Base-by-base conservation (phyloP, 1,140 invertebrate species). In the Laupala kohalensis region DNA sequence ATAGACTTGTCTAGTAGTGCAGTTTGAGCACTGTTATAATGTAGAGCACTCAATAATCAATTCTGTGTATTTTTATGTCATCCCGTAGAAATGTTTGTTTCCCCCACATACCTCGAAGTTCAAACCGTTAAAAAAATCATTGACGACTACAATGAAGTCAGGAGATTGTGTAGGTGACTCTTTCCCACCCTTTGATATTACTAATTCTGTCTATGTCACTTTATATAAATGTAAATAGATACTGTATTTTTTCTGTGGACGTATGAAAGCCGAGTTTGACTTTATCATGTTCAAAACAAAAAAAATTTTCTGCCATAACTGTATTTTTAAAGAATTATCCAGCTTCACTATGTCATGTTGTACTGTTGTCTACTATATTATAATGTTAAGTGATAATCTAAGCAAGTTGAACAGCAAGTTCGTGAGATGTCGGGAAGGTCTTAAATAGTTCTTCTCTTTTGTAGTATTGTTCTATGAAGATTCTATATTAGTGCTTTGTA, bases 301-400 rank as follows among this genome's bases (percentile, higher is more conserved):
- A 9, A 53, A 69, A 69, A 70, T 23, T 67, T 28, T 73, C 69
- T 70, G 72, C 72, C 72, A 73, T 72, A 69, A 72, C 67, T 73
- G 72, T 73, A 73, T 73, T 73, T 73, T 73, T 72, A 72, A 68
- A 29, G 71, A 68, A 72, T 72, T 72, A 72, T 72, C 62, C 25
- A 67, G 67, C 67, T 72, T 68, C n/a, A 62, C 67, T 67, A 72
- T 71, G 70, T 71, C 27, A 65, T 71, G 70, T 71, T 71, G 70
- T 71, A 27, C 63, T 66, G 70, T 66, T 71, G 70, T 71, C 25
- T 71, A 71, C 23, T 66, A 53, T 71, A 66, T 71, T 71, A 71
- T 71, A 71, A 71, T 23, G 64, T 71, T 71, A 65, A 65, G 28
- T 53, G 37, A 53, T 53, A 53, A 53, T 53, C 9, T 53, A 53